A percentile compares a stretch with the other conserved stretches of the same genome.
These are phyloP conservation scores for Cephus sareptanus DNA, from an alignment of 2,888 invertebrate genomes.

Conservation along the genomic window DNA sequence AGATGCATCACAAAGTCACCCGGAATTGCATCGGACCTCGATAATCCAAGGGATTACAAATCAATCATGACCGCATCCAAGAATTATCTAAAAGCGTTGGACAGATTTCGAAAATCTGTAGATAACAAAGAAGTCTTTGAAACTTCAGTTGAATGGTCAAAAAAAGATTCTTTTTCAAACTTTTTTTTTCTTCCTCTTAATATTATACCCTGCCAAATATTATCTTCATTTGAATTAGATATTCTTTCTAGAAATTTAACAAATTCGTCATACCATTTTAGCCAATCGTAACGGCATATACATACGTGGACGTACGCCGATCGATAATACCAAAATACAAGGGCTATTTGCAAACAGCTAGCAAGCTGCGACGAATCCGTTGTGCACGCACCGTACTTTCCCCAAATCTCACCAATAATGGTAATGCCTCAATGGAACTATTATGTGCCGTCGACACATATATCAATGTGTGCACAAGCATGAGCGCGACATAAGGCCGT, in stretches of 20 bases:
- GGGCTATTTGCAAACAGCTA: constrained; percentile 63
- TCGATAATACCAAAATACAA: constrained; percentile 54
- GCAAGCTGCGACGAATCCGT: constrained; percentile 65
- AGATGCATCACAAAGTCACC: constrained; percentile 58
- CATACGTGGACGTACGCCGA: constrained; percentile 23
- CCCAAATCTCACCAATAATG: constrained; percentile 64
- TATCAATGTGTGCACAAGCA: constrained; percentile 54
- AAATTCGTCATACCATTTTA: constrained; percentile 48
- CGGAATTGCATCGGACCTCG: constrained; percentile 34
- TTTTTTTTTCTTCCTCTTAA: too few relatives aligned
- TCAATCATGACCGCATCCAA: constrained; percentile 39
- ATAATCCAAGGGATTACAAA: constrained; percentile 57
- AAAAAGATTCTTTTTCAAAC: not conserved
- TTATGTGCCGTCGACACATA: constrained; percentile 49
- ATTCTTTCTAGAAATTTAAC: not conserved
- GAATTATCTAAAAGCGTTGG: not conserved
- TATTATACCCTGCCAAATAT: not conserved
- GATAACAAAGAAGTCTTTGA: constrained; percentile 1
- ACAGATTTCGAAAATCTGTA: constrained; percentile 47
- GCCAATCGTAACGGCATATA: constrained; percentile 6
- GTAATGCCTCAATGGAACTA: constrained; percentile 57
- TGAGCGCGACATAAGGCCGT: constrained; percentile 45
- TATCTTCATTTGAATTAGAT: not conserved
- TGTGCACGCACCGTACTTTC: constrained; percentile 57
- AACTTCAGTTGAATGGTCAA: not conserved